A percentile compares a stretch with the other conserved stretches of the same genome.
phyloP scores from a whole-genome alignment of 2,888 invertebrate genomes.

The Tenodera sinensis region DNA sequence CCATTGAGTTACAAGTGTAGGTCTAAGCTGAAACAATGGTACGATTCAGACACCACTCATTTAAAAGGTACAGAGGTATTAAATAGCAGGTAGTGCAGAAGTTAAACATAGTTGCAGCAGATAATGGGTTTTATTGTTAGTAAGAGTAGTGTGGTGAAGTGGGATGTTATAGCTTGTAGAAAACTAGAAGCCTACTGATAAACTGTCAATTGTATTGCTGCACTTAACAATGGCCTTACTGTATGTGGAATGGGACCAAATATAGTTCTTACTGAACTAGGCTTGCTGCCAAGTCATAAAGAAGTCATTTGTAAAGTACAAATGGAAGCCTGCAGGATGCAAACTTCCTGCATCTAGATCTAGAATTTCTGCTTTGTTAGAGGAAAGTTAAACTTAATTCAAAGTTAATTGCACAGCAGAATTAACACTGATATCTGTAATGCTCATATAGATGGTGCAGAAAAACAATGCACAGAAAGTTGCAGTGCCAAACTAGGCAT shows the following conservation, averaged over 20 bases:
- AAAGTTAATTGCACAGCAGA: too few species aligned
- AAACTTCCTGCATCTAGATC: too few species aligned
- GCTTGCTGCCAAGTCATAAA: too few species aligned
- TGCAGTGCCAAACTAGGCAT: too few species aligned
- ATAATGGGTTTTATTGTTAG: too few species aligned
- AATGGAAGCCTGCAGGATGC: too few species aligned
- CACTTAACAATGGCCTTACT: not conserved
- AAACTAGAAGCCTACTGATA: not conserved
- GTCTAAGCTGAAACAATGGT: not conserved
- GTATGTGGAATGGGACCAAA: not conserved
- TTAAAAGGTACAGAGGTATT: not conserved
- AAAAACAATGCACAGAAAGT: too few species aligned
- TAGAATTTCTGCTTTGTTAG: too few species aligned
- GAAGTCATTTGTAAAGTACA: too few species aligned
- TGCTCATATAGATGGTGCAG: too few species aligned
- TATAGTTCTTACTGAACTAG: not conserved
- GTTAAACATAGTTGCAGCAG: not conserved
- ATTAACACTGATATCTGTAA: too few species aligned
- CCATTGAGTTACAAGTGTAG: not conserved
- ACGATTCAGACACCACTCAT: not conserved
- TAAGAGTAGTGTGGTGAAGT: not conserved
- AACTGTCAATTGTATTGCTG: not conserved
- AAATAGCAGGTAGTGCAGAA: not conserved
- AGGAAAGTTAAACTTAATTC: too few species aligned
- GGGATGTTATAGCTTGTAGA: not conserved